Evolutionary conservation across 2,888 invertebrate species (phyloP).

Genomic region (Tipula helvola): DNA sequence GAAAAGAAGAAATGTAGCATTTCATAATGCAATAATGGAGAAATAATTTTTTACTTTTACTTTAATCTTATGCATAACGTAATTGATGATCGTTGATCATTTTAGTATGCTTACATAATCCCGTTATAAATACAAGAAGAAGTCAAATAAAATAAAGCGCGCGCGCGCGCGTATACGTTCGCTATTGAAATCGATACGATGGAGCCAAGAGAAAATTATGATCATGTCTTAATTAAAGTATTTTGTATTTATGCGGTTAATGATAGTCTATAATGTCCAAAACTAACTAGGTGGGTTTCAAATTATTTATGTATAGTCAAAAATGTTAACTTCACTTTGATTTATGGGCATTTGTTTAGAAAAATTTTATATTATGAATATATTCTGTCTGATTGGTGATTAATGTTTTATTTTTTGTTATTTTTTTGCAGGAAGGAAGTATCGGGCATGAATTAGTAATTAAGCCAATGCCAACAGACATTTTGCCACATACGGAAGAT

Average conservation of each 20-base stretch:
- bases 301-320: background rate
- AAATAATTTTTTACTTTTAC: background rate
- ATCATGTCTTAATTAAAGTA: background rate
- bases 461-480: conserved; percentile 66
- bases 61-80: background rate
- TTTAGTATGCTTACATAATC: background rate
- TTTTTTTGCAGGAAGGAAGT: conserved; percentile 68
- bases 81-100: background rate
- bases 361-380: background rate
- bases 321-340: background rate
- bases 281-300: background rate
- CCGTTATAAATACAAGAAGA: background rate
- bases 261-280: background rate
- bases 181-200: background rate
- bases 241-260: background rate
- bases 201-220: background rate
- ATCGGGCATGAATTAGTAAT: conserved; percentile 83
- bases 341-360: background rate
- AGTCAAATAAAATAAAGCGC: background rate
- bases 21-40: background rate
- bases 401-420: background rate
- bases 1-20: background rate
- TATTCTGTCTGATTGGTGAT: conserved; percentile 5
- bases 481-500: conserved; percentile 36
- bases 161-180: background rate